Conservation (phyloP, 2,888 invertebrate species). For the Spilarctia lutea region DNA sequence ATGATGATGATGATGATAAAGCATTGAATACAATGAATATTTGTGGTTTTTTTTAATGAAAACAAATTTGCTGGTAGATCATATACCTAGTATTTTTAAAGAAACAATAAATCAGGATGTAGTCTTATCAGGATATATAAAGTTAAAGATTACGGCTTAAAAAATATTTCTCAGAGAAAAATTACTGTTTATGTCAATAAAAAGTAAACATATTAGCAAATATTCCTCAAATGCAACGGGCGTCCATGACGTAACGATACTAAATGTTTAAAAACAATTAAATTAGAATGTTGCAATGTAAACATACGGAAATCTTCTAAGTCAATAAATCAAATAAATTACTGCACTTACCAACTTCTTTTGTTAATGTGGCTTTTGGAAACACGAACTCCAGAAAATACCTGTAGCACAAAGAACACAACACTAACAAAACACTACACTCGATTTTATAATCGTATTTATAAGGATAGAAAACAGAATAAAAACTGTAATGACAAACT, state of each 20-base stretch:
- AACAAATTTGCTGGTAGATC: too few relatives aligned
- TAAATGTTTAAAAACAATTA: background rate
- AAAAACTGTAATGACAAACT: slow-evolving; percentile 25
- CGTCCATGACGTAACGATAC: slow-evolving; percentile 8
- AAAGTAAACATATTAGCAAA: background rate
- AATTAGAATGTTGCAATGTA: background rate
- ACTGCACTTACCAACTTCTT: slow-evolving; percentile 46
- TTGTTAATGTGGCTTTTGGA: slow-evolving; percentile 46
- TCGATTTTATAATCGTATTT: slow-evolving; percentile 14
- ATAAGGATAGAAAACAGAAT: slow-evolving; percentile 13
- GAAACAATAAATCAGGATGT: background rate
- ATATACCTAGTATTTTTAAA: background rate
- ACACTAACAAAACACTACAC: slow-evolving; percentile 25
- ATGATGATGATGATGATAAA: too few relatives aligned
- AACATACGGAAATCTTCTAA: slow-evolving; percentile 1
- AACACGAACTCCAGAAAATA: slow-evolving; percentile 29
- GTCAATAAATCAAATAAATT: slow-evolving; percentile 17
- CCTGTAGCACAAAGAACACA: slow-evolving; percentile 36
- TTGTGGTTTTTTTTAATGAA: too few relatives aligned
- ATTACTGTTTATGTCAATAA: background rate
- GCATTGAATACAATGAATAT: too few relatives aligned
- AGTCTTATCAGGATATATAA: background rate
- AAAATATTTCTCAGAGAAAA: background rate
- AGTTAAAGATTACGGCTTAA: background rate
- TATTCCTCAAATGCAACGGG: background rate